Base-by-base conservation (phyloP, 2,113 vertebrate species). In the Pithys albifrons region DNA sequence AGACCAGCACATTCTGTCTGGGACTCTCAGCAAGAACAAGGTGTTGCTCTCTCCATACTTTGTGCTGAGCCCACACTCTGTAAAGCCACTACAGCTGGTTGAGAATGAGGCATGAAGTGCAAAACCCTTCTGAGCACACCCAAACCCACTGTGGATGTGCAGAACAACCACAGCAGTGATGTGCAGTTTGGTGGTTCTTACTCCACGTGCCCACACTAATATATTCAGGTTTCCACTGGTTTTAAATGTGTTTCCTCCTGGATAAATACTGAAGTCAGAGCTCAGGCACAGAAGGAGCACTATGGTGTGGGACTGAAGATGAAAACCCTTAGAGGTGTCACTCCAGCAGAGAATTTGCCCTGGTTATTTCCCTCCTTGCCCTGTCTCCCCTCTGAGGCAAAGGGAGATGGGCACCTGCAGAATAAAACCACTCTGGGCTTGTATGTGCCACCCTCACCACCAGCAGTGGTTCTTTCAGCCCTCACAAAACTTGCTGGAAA, bases 91-190 rank as follows among this genome's bases (percentile, higher is more conserved):
- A 49, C 54, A 89, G 91, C 77, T 62, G 85, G 66, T 4, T 93
- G 80, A 93, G 93, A 97, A 94, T 35, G 94, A 88, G 79, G 77
- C 93, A 93, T 72, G 81, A 94, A 93, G 88, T 89, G 62, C 73
- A 87, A 92, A 91, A 89, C 65, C 89, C 89, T 83, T 67, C 66
- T 43, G 70, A 91, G 89, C 41, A 57, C 70, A 76, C 70, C 73
- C 84, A 33, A 61, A 89, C 77, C 59, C 69, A 51, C 71, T 2
- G 2, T 8, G 52, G 86, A 78, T 37, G 80, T 6, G 28, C 52
- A 72, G 67, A 62, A 70, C 61, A 61, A 39, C 39, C 7, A 1
- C 65, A 78, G 1, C 3, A 55, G 58, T 22, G 14, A 71, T 5
- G 1, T 29, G 49, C 14, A 62, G 15, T 19, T 28, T 33, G 46